Evolutionary conservation across 2,888 invertebrate genomes (phyloP).

Genomic region (Meta bourneti): DNA sequence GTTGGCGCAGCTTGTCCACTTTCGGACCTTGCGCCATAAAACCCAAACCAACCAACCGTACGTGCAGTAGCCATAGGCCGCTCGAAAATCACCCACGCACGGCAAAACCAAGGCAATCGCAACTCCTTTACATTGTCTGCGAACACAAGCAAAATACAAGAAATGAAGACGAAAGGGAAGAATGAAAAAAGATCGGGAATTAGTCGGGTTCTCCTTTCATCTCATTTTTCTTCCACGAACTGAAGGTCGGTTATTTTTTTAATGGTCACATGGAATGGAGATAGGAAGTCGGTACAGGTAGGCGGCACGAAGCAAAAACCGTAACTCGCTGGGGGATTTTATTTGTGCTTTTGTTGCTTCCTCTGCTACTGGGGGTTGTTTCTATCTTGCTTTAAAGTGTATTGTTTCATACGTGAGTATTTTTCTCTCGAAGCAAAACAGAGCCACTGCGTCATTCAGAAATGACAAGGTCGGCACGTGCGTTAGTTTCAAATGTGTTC

Average conservation of each 20-base stretch:
- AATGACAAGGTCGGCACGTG: background rate
- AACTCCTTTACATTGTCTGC: slow-evolving; percentile 13
- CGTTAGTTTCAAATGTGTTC: background rate
- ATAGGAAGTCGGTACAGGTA: background rate
- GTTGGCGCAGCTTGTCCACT: background rate
- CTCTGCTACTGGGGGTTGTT: background rate
- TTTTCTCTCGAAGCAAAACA: background rate
- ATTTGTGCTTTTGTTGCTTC: background rate
- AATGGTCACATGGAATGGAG: background rate
- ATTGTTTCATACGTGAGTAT: background rate
- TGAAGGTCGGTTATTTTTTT: background rate
- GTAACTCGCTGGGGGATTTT: background rate
- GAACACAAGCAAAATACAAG: background rate
- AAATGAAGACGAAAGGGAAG: background rate
- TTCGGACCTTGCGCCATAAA: no score
- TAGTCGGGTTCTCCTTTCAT: background rate
- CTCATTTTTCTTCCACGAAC: background rate
- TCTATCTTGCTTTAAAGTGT: background rate
- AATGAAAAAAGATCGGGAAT: background rate
- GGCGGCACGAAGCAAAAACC: background rate
- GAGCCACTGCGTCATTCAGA: background rate
- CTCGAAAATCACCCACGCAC: slow-evolving; percentile 38
- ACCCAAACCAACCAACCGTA: no score
- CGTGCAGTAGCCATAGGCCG: background rate
- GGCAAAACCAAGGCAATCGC: slow-evolving; percentile 18